Conservation (phyloP, 2,113 vertebrate species). For the Rynchops niger region DNA sequence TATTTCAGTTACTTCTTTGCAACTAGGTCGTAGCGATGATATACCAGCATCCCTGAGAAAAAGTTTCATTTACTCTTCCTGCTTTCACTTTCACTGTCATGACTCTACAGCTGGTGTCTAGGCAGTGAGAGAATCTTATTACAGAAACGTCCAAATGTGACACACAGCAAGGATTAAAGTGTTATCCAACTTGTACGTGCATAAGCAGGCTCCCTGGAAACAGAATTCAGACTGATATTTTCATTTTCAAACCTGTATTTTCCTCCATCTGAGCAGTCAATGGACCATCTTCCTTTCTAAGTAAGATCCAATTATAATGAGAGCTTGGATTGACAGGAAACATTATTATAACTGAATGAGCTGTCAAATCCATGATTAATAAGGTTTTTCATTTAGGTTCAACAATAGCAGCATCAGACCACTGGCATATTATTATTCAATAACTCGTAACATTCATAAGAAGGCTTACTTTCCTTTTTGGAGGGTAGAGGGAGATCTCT, state of each 20-base stretch:
- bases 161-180: constrained; percentile 46
- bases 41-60: not conserved
- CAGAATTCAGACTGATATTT: constrained; percentile 57
- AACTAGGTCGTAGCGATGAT: not conserved
- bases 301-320: constrained; percentile 70
- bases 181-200: constrained; percentile 50
- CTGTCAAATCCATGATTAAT: constrained; percentile 76
- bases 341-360: constrained; percentile 66
- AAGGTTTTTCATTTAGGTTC: constrained; percentile 68
- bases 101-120: not conserved
- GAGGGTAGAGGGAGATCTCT: not conserved
- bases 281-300: constrained; percentile 66
- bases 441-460: constrained; percentile 12
- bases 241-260: constrained; percentile 67
- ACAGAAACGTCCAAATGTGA: constrained; percentile 21
- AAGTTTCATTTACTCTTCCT: constrained; percentile 17
- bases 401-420: constrained; percentile 52
- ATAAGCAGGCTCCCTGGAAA: constrained; percentile 49
- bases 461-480: constrained; percentile 1
- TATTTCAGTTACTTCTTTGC: not conserved
- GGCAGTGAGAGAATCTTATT: constrained; percentile 37
- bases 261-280: constrained; percentile 69
- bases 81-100: constrained; percentile 8
- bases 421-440: constrained; percentile 52
- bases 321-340: constrained; percentile 62